Conservation (phyloP, 2,888 invertebrate species). For the Diplazon laetatorius region DNA sequence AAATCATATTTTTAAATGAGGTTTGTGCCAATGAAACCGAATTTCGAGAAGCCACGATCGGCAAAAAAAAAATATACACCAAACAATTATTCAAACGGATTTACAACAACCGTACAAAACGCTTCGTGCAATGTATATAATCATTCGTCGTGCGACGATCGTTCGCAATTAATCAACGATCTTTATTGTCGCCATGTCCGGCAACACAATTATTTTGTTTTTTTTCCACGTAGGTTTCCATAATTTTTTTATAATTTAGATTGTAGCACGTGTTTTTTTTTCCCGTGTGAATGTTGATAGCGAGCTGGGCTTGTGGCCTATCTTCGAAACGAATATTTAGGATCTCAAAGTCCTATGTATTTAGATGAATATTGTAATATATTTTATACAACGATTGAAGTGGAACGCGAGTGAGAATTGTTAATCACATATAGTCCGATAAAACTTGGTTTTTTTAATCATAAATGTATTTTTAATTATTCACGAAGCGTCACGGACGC, state of each 20-base stretch:
- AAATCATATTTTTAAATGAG: constrained; percentile 50
- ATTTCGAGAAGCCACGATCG: constrained; percentile 12
- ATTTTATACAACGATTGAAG: constrained; percentile 76
- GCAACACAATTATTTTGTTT: constrained; percentile 26
- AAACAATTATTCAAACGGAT: constrained; percentile 9
- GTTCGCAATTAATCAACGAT: background rate
- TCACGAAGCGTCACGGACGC: background rate
- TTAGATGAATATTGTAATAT: constrained; percentile 80
- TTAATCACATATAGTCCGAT: constrained; percentile 72
- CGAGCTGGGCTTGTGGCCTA: constrained; percentile 76
- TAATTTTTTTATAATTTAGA: no score
- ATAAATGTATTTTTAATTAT: constrained; percentile 70
- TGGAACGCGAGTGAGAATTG: constrained; percentile 73
- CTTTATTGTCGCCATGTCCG: background rate
- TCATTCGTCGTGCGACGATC: background rate
- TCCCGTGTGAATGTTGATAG: constrained; percentile 66
- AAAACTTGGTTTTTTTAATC: constrained; percentile 72
- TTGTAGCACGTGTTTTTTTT: constrained; percentile 51
- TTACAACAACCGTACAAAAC: constrained; percentile 4
- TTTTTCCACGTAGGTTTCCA: constrained; percentile 17
- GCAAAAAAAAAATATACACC: background rate
- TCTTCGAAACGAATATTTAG: constrained; percentile 65
- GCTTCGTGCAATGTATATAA: constrained; percentile 16
- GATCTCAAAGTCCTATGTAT: constrained; percentile 67
- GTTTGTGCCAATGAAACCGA: constrained; percentile 55